Evolutionary conservation across 2,797 vertebrate species (phyloP).

Genomic region (Ficedula albicollis): DNA sequence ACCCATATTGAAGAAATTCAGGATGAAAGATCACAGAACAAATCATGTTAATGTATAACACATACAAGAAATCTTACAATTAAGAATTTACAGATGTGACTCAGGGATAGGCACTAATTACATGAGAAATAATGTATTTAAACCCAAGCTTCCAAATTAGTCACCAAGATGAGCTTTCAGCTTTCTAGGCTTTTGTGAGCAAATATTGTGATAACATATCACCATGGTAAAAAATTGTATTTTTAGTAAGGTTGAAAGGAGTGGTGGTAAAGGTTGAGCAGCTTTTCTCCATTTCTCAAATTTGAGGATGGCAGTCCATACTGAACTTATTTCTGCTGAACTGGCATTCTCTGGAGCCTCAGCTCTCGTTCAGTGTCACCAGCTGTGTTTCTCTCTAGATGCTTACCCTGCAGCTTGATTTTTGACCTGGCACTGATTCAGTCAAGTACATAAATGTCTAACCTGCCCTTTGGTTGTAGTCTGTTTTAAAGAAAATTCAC

Average conservation of each 20-base stretch:
- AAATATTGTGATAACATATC: neutral
- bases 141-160: neutral
- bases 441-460: neutral
- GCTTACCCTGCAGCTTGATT: neutral
- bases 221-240: neutral
- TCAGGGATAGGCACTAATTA: neutral
- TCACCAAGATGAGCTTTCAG: neutral
- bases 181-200: neutral
- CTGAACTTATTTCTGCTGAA: neutral
- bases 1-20: constrained; percentile 20
- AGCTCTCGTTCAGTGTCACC: neutral
- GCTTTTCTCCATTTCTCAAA: neutral
- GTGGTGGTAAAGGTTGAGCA: neutral
- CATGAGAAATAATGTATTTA: neutral
- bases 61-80: neutral
- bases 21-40: neutral
- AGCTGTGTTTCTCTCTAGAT: neutral
- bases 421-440: neutral
- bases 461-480: neutral
- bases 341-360: neutral
- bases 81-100: constrained; percentile 17
- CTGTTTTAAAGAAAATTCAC: neutral
- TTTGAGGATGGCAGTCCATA: neutral
- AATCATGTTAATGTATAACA: neutral
- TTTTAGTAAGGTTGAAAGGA: neutral